Percentiles rank a stretch among this genome's conserved stretches.
Conservation (phyloP, 2,113 vertebrate genomes). For the Columba janthina region DNA sequence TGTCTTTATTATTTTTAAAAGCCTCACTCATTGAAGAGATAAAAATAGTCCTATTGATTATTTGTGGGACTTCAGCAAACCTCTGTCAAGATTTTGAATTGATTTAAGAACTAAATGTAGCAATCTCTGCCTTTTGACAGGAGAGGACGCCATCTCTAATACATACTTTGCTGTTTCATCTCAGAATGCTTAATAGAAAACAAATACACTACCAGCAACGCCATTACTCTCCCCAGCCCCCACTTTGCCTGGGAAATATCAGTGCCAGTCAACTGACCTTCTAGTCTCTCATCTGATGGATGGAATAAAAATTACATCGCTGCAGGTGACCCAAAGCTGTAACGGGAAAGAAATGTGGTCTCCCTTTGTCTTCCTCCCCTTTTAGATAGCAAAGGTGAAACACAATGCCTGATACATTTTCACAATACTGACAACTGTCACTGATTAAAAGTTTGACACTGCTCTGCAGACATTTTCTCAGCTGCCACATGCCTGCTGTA, state of each 20-base stretch:
- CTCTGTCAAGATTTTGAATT: slow-evolving; percentile 38
- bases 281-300: not conserved
- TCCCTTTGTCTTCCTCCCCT: not conserved
- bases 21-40: not conserved
- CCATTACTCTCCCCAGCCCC: not conserved
- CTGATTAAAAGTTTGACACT: not conserved
- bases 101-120: slow-evolving; percentile 44
- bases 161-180: slow-evolving; percentile 35
- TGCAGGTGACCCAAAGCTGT: not conserved
- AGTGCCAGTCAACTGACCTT: not conserved
- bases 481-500: not conserved
- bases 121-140: slow-evolving; percentile 32
- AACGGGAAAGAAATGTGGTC: not conserved
- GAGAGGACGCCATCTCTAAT: not conserved
- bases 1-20: slow-evolving; percentile 54
- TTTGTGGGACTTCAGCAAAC: slow-evolving; percentile 38
- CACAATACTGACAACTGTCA: not conserved
- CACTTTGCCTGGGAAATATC: slow-evolving; percentile 8
- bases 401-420: not conserved
- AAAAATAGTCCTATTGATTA: slow-evolving; percentile 34
- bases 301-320: not conserved
- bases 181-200: slow-evolving; percentile 47
- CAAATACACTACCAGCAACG: slow-evolving; percentile 9
- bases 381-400: not conserved
- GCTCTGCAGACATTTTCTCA: not conserved